Evolutionary conservation across 2,888 invertebrate species (phyloP).

Genomic region (Cephus pulcher): DNA sequence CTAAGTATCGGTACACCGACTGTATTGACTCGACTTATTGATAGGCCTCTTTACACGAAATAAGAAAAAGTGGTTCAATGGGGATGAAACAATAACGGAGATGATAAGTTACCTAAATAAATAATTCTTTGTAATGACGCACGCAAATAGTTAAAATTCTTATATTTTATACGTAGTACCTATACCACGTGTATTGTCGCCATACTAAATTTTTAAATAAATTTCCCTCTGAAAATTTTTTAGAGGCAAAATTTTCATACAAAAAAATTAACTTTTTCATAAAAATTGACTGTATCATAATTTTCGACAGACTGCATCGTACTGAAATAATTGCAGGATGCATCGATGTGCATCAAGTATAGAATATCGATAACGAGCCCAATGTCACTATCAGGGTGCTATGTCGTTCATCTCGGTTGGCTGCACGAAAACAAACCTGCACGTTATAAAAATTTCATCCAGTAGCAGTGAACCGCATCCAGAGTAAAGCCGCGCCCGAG

Average conservation of each 20-base stretch:
- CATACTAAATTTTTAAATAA: neutral
- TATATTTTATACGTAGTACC: too few relatives aligned
- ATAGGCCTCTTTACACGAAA: neutral
- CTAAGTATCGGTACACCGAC: neutral
- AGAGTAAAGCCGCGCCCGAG: neutral
- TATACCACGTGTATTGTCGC: too few relatives aligned
- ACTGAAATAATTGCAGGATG: neutral
- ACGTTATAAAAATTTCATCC: neutral
- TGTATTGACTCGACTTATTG: neutral
- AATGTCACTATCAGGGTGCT: neutral
- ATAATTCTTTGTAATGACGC: neutral
- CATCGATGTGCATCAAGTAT: neutral
- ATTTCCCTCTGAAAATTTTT: neutral
- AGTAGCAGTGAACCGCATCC: neutral
- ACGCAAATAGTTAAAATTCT: neutral
- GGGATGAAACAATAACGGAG: neutral
- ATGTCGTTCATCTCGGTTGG: slow-evolving; percentile 1
- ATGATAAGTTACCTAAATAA: neutral
- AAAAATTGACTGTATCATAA: neutral
- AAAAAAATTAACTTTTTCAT: neutral
- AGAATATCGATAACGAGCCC: slow-evolving; percentile 2
- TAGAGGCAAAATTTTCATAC: neutral
- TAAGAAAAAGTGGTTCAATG: neutral
- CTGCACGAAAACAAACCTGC: neutral
- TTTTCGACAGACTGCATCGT: neutral